Evolutionary conservation across 2,797 vertebrate species (phyloP).

Genomic region (Spea hammondii): DNA sequence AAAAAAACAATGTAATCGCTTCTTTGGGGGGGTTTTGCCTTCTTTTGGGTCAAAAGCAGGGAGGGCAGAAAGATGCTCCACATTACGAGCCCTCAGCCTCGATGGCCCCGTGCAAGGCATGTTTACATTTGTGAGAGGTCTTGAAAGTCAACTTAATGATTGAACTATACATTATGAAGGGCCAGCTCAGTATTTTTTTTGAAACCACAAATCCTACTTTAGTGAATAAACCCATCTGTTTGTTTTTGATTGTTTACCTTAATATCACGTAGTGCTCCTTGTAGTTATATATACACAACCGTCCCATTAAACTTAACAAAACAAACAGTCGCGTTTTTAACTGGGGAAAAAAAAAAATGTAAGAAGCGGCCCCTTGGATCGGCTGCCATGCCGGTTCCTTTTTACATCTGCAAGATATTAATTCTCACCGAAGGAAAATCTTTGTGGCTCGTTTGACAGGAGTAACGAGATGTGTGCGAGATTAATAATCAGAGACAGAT

Average conservation of each 20-base stretch:
- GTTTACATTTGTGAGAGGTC: too few relatives aligned
- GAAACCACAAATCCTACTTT: too few relatives aligned
- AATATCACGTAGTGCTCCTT: background rate
- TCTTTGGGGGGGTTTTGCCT: background rate
- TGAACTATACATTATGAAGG: background rate
- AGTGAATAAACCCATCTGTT: background rate
- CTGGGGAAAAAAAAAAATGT: background rate
- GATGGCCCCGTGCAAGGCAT: too few relatives aligned
- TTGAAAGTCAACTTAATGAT: too few relatives aligned
- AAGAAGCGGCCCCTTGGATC: constrained; percentile 13
- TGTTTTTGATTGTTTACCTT: background rate
- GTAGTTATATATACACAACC: constrained; percentile 1
- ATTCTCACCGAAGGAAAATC: constrained; percentile 5
- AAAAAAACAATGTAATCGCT: background rate
- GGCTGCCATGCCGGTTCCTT: constrained; percentile 1
- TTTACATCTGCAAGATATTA: constrained; percentile 37
- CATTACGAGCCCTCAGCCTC: too few relatives aligned
- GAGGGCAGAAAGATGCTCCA: background rate
- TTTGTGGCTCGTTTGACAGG: constrained; percentile 10
- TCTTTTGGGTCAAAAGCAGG: too few relatives aligned
- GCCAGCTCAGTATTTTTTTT: too few relatives aligned
- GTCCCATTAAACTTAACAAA: constrained; percentile 18
- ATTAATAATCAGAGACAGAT: background rate
- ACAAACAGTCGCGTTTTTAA: constrained; percentile 11
- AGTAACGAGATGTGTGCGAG: constrained; percentile 29